A percentile compares a stretch with the other conserved stretches of the same genome.
phyloP scores from a whole-genome alignment of 2,113 vertebrate species.

The Leptocoma aspasia region DNA sequence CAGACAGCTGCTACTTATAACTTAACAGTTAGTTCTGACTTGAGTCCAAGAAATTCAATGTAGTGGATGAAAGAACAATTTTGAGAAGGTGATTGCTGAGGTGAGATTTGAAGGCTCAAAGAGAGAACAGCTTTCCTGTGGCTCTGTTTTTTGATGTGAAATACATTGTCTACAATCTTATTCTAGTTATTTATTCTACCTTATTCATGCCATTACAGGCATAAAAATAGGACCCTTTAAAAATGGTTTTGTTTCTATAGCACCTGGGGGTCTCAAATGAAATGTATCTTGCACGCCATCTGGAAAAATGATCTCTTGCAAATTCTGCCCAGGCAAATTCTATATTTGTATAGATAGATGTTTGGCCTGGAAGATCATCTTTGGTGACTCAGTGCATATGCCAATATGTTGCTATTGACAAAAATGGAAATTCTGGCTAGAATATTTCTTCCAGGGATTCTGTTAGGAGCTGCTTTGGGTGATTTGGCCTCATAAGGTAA shows the following conservation, averaged over 20 bases:
- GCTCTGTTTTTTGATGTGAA: background rate
- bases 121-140: background rate
- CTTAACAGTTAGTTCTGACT: background rate
- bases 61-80: background rate
- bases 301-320: background rate
- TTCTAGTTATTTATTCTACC: background rate
- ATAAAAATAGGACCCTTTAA: background rate
- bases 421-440: background rate
- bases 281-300: background rate
- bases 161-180: background rate
- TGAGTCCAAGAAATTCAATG: background rate
- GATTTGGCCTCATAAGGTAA: background rate
- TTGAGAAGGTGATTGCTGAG: background rate
- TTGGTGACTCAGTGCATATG: background rate
- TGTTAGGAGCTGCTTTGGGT: background rate
- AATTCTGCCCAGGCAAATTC: background rate
- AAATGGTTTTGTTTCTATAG: background rate
- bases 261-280: background rate
- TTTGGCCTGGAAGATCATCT: background rate
- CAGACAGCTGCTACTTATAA: conserved; percentile 24
- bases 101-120: background rate
- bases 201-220: fast-evolving
- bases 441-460: background rate
- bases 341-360: background rate
- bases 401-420: background rate